Evolutionary conservation across 2,797 vertebrate genomes (phyloP).

Genomic region (Hemibagrus guttatus): DNA sequence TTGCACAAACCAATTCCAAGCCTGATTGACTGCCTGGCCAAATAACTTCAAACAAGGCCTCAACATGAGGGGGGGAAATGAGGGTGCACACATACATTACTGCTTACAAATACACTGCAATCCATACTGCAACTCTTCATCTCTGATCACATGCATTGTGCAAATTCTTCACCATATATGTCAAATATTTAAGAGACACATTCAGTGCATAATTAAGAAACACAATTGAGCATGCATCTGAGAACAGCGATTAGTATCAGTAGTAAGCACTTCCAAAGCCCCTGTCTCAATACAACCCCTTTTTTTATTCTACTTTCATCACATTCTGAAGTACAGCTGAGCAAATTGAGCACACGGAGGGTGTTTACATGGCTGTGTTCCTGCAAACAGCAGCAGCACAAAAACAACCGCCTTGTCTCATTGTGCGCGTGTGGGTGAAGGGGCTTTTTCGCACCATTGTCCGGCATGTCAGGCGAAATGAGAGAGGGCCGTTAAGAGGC

Average conservation of each 20-base stretch:
- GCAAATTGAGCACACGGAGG: slow-evolving; percentile 23
- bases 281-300: slow-evolving; percentile 34
- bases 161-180: slow-evolving; percentile 13
- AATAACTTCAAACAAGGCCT: slow-evolving; percentile 55
- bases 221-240: background rate
- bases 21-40: slow-evolving; percentile 56
- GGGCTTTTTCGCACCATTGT: slow-evolving; percentile 85
- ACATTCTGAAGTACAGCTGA: slow-evolving; percentile 34
- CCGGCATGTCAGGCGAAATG: slow-evolving; percentile 88
- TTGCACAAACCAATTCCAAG: slow-evolving; percentile 58
- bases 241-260: slow-evolving; percentile 25
- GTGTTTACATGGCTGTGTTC: slow-evolving; percentile 47
- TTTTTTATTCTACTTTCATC: slow-evolving; percentile 44
- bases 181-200: slow-evolving; percentile 12
- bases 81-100: slow-evolving; percentile 12
- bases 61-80: slow-evolving; percentile 26
- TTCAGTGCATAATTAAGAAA: background rate
- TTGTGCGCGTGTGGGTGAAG: slow-evolving; percentile 77
- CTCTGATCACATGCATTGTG: slow-evolving; percentile 27
- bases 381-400: slow-evolving; percentile 43
- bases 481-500: slow-evolving; percentile 86
- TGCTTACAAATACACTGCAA: slow-evolving; percentile 18
- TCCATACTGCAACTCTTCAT: slow-evolving; percentile 26
- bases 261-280: slow-evolving; percentile 36
- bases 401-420: slow-evolving; percentile 67